Percentiles rank a stretch among this genome's conserved stretches.
phyloP scores from a whole-genome alignment of 2,888 invertebrate species.

The Tolmerus cingulatus region DNA sequence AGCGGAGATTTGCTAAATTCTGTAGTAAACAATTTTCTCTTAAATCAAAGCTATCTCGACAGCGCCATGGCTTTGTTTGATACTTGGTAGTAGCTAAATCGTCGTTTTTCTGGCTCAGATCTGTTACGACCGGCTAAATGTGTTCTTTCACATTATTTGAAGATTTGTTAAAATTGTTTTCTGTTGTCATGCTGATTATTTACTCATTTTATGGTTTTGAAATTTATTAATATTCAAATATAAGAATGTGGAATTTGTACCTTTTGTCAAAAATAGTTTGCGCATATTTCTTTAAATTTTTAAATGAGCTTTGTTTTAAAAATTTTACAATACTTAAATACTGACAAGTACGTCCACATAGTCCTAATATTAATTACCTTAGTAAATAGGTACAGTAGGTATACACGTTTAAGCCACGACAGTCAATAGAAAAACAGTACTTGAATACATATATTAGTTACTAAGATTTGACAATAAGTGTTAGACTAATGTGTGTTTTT shows the following conservation, averaged over 20 bases:
- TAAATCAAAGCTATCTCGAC: constrained; percentile 37
- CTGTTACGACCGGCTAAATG: neutral
- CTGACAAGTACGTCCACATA: no score
- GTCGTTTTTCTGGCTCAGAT: neutral
- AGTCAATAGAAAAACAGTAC: no score
- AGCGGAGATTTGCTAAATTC: neutral
- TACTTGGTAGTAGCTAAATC: neutral
- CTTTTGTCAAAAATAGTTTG: no score
- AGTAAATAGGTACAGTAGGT: no score
- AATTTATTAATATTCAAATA: neutral
- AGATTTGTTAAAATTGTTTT: neutral
- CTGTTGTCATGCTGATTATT: neutral
- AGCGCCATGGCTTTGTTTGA: neutral
- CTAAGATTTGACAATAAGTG: no score
- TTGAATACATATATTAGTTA: no score
- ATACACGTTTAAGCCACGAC: no score
- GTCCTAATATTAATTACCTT: no score
- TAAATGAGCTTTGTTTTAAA: no score
- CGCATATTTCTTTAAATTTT: no score
- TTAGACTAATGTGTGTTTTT: no score
- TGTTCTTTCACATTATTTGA: neutral
- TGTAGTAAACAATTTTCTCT: constrained; percentile 35
- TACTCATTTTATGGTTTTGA: neutral
- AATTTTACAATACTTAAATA: no score
- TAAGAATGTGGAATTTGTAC: neutral